Conservation (phyloP, 2,888 invertebrate species). For the Tinea pellionella region DNA sequence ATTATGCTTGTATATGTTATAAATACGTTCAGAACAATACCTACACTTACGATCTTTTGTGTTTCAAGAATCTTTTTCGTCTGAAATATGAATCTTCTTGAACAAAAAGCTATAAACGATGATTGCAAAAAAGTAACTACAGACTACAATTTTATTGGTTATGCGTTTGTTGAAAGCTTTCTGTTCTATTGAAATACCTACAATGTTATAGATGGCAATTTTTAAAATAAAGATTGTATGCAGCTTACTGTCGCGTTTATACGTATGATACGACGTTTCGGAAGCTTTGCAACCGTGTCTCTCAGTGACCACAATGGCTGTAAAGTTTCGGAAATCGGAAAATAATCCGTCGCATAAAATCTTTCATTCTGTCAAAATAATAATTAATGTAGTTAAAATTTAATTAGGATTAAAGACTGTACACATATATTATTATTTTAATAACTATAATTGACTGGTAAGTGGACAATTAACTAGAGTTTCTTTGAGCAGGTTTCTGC, state of each 20-base stretch:
- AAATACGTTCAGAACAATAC: background rate
- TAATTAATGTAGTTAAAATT: background rate
- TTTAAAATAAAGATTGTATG: no score
- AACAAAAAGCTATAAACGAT: background rate
- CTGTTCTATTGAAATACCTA: no score
- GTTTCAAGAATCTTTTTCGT: background rate
- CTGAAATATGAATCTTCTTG: background rate
- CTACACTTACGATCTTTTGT: background rate
- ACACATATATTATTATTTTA: background rate
- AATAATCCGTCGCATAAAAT: no score
- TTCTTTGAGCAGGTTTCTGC: conserved; percentile 5
- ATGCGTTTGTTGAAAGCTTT: no score
- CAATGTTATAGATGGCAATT: no score
- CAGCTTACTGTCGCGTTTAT: no score
- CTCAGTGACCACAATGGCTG: no score
- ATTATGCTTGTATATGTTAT: background rate
- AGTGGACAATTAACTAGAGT: background rate
- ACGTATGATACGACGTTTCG: no score
- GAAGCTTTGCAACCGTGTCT: no score
- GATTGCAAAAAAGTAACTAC: background rate
- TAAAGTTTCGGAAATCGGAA: no score
- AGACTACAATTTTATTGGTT: no score
- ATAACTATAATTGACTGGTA: background rate
- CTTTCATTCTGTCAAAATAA: no score
- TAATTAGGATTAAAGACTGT: background rate